Conservation (phyloP, 2,797 vertebrate genomes). For the Jordanella pulchra region DNA sequence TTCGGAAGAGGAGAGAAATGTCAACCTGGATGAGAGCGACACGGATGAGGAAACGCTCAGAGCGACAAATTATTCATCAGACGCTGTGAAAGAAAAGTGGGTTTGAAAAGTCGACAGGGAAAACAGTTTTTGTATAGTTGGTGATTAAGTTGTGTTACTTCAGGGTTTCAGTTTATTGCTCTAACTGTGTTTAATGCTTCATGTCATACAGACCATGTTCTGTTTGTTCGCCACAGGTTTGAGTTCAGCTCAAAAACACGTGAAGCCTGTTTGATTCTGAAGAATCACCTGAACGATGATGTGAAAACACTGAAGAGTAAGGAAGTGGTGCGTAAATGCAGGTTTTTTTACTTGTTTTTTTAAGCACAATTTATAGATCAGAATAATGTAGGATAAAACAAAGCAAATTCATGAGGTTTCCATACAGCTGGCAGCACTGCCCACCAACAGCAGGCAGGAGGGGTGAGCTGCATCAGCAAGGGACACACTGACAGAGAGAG, state of each 20-base stretch:
- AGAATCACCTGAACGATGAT: slow-evolving; percentile 85
- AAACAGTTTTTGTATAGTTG: neutral
- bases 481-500: too few relatives aligned
- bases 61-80: slow-evolving; percentile 29
- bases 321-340: slow-evolving; percentile 83
- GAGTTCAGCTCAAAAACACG: slow-evolving; percentile 91
- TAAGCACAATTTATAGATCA: neutral
- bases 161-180: neutral
- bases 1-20: slow-evolving; percentile 84
- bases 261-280: slow-evolving; percentile 91
- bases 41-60: slow-evolving; percentile 70
- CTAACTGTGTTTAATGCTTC: neutral
- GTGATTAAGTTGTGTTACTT: neutral
- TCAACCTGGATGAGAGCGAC: slow-evolving; percentile 75
- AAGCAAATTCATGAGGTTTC: neutral
- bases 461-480: too few relatives aligned
- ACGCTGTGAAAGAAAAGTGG: slow-evolving; percentile 86
- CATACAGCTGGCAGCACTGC: too few relatives aligned
- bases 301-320: slow-evolving; percentile 81
- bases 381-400: neutral
- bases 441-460: too few relatives aligned
- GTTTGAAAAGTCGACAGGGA: slow-evolving; percentile 23
- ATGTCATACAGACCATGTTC: neutral
- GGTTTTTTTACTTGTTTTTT: slow-evolving; percentile 35
- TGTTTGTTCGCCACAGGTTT: slow-evolving; percentile 78